Conservation (phyloP, 2,113 vertebrate species). For the Nothoprocta pentlandii region DNA sequence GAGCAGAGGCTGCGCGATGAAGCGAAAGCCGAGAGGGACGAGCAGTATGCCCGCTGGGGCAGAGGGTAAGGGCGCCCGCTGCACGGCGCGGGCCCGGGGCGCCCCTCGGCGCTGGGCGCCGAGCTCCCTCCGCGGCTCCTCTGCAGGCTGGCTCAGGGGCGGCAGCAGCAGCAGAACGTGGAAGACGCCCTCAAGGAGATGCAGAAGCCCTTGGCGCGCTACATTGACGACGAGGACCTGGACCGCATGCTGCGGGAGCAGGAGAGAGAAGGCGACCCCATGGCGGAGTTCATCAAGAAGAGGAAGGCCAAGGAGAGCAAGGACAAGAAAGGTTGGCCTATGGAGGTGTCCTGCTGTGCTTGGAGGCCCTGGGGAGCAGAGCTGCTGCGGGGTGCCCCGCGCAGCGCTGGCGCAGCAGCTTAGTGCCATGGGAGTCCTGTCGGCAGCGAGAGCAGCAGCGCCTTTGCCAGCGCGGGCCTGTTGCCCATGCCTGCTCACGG, state of each 20-base stretch:
- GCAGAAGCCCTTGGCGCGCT: constrained; percentile 93
- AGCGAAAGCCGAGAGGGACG: constrained; percentile 84
- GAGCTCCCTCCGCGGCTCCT: background rate
- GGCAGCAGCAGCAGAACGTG: constrained; percentile 90
- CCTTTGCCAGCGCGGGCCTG: background rate
- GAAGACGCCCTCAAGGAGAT: constrained; percentile 89
- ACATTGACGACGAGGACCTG: constrained; percentile 91
- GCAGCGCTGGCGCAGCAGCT: background rate
- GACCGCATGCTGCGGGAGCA: constrained; percentile 93
- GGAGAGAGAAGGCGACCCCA: constrained; percentile 94
- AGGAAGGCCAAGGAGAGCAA: constrained; percentile 85
- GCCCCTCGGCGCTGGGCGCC: no score
- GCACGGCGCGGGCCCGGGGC: no score
- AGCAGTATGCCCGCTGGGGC: constrained; percentile 94
- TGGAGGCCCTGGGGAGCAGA: background rate
- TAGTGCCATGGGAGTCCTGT: no score
- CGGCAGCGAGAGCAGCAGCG: no score
- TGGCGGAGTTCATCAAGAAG: constrained; percentile 90
- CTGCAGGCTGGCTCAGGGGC: constrained; percentile 86
- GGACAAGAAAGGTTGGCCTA: constrained; percentile 81
- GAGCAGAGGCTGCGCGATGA: constrained; percentile 85
- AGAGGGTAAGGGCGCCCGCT: constrained; percentile 83
- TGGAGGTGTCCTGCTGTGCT: accelerated
- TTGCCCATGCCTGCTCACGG: no score
- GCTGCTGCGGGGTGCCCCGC: accelerated